Conservation (phyloP, 2,797 vertebrate species). For the Crocodylus rhombifer region DNA sequence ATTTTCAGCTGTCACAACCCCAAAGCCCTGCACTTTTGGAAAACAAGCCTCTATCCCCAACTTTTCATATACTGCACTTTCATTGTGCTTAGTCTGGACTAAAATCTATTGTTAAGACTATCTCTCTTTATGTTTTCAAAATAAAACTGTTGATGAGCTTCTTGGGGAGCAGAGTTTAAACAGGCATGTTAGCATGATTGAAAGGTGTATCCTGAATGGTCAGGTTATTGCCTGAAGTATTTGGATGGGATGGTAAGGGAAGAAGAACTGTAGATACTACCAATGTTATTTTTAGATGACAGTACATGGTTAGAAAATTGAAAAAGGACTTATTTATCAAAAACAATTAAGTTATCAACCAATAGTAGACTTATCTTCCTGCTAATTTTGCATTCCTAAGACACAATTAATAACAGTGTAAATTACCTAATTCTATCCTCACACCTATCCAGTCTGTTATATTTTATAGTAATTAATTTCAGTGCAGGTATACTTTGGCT, state of each 20-base stretch:
- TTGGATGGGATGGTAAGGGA: not conserved
- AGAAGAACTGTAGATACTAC: not conserved
- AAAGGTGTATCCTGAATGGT: not conserved
- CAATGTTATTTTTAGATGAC: not conserved
- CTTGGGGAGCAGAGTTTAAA: slow-evolving; percentile 23
- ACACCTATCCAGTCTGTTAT: not conserved
- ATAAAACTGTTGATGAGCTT: slow-evolving; percentile 12
- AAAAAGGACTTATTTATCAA: not conserved
- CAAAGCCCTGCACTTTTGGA: slow-evolving; percentile 1
- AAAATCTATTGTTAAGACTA: slow-evolving; percentile 24
- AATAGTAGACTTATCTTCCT: not conserved
- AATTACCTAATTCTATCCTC: not conserved
- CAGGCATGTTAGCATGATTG: slow-evolving; percentile 21
- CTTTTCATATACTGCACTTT: slow-evolving; percentile 22
- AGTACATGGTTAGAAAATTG: not conserved
- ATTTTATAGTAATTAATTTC: not conserved
- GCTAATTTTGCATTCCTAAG: slow-evolving; percentile 13
- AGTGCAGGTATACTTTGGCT: not conserved
- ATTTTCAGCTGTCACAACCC: no score
- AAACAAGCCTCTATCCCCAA: not conserved
- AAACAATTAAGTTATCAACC: not conserved
- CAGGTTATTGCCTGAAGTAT: slow-evolving; percentile 12
- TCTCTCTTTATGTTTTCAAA: not conserved
- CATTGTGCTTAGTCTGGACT: not conserved
- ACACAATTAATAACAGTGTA: not conserved